Base-by-base conservation (phyloP, 53 echinoderm and acorn worm species). In the Holothuria leucospilota region DNA sequence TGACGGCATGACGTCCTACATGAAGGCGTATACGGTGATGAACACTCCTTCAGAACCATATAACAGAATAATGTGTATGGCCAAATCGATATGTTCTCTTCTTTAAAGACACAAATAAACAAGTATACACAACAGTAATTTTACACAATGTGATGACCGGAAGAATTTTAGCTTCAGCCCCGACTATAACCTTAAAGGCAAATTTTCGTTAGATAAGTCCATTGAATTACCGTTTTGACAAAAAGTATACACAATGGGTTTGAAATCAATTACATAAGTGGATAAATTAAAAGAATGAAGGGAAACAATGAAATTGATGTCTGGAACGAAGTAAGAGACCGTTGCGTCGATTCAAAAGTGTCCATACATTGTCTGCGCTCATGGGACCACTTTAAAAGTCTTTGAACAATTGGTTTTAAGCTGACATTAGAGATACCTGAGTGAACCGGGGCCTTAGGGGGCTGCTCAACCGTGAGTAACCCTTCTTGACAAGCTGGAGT, bases 341-440 rank as follows among this genome's bases (percentile, higher is more conserved):
- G 11, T 38, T 23, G 40, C 20, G 39, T 72, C 72, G 46, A 72
- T 39, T 39, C 13, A 16, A 72, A 30, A 72, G 34, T 72, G 6
- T 46, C 4, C 14, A 72, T 14, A 46, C n/a, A 41, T 72, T 72
- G 72, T 72, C 40, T 72, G 72, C 34, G 21, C 38, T 72, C 42
- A 39, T 23, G 72, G 46, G 72, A 72, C 72, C 72, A 72, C 72
- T 72, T 30, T 72, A 72, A 41, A 72, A 39, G 34, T 39, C 46
- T 72, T 20, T 20, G 72, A 72, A 72, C 72, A 72, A 72, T 39
- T 39, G 72, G 72, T 72, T 46, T 72, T 72, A 72, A 72, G 72
- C 30, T 38, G 72, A 72, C 72, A 72, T 72, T 72, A 72, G 40
- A 46, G 23, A 46, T 72, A 46, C 46, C 46, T 72, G 72, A 72